phyloP scores from a whole-genome alignment of 2,888 invertebrate species.

The Eristalis arbustorum region DNA sequence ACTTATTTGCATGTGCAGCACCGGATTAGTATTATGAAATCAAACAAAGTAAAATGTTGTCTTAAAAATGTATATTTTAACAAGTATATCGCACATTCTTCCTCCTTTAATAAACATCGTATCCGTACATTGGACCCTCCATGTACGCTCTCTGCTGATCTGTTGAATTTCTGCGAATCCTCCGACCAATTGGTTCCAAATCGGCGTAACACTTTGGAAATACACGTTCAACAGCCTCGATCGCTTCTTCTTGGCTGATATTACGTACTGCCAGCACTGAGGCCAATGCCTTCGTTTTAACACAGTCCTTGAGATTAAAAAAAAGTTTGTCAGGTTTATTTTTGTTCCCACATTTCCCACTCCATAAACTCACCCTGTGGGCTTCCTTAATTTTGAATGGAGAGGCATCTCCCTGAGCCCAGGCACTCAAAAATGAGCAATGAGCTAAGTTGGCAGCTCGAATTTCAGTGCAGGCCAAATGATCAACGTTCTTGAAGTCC shows the following conservation, averaged over 20 bases:
- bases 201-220: slow-evolving; percentile 95
- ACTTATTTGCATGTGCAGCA: no score
- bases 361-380: slow-evolving; percentile 84
- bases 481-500: slow-evolving; percentile 93
- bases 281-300: slow-evolving; percentile 91
- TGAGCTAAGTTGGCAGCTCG: slow-evolving; percentile 96
- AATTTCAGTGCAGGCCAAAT: slow-evolving; percentile 97
- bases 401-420: slow-evolving; percentile 86
- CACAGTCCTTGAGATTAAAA: slow-evolving; percentile 86
- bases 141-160: slow-evolving; percentile 89
- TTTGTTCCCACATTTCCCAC: background rate
- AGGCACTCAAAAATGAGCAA: slow-evolving; percentile 92
- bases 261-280: slow-evolving; percentile 92
- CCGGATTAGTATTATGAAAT: no score
- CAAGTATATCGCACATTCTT: background rate
- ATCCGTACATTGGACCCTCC: slow-evolving; percentile 90
- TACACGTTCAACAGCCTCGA: slow-evolving; percentile 90
- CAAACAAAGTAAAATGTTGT: background rate
- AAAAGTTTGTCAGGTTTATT: slow-evolving; percentile 16
- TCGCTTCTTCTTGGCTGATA: slow-evolving; percentile 86
- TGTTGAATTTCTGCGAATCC: slow-evolving; percentile 87
- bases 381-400: slow-evolving; percentile 86
- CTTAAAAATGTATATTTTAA: background rate
- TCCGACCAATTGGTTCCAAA: slow-evolving; percentile 93
- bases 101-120: slow-evolving; percentile 81